Evolutionary conservation across 1,140 invertebrate genomes (phyloP), one percentile per base, ranked within the genome.

Genomic region (Drosophila prosaltans): DNA sequence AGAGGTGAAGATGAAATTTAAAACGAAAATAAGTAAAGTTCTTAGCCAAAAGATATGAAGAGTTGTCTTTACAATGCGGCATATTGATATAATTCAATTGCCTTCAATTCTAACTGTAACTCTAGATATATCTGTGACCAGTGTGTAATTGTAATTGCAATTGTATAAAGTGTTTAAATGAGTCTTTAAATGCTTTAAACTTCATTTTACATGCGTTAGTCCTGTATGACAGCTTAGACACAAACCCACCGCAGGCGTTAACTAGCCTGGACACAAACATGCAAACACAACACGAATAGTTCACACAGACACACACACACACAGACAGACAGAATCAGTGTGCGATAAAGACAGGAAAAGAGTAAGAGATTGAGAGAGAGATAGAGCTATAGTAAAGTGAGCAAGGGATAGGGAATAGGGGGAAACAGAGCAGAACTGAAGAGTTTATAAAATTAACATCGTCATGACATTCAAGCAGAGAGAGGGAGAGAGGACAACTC

Each of bases 381-480:
- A 36, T 36, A 36, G 32, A 36, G 32, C 32, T 36, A 36, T 5
- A 36, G 32, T 36, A 36, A 30, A 30, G 69, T 21, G 45, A 41
- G 24, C 16, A 2, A 51, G 45, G 5, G 45, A 21, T n/a, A 10
- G 45, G 24, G 45, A 51, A 8, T 26, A 11, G 8, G 21, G 30
- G 54, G 0, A 51, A 54, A 71, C 43, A 60, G 54, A 65, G 71
- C 40, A 74, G 70, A 83, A 67, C 62, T 88, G 74, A 75, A 90
- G 85, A 89, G 84, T 89, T 90, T 90, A 90, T 90, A 84, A 89
- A 89, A 89, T 89, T 89, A 89, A 88, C 84, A 83, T 89, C 85
- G 78, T 88, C 84, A 89, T 84, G 80, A 78, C 78, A 78, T 84
- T 76, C 69, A 70, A 70, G 76, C 68, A 73, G 32, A 36, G 32